Base-by-base conservation (phyloP, 2,888 invertebrate species). In the Sinohyriopsis cumingii region DNA sequence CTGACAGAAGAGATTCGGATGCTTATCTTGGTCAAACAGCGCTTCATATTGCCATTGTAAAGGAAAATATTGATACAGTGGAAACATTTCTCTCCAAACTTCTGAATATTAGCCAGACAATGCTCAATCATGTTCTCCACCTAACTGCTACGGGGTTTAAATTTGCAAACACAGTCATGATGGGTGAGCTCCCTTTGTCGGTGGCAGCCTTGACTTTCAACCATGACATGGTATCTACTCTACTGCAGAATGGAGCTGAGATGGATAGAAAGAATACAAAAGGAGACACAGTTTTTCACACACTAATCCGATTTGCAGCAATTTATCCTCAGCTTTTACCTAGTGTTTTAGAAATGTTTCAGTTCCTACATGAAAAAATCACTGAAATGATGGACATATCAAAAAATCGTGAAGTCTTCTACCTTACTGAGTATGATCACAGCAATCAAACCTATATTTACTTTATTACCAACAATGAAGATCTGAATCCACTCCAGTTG, bases 101-200 rank as follows among this genome's bases (percentile, higher is more conserved):
- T 20, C 62, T 69, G 7, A 71, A 72, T 24, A 65, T 61, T 22
- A 75, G 76, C 19, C 74, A 76, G 57, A 76, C 67, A 24, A 61
- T 71, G 15, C 74, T 74, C 59, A 20, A 70, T 15, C 72, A 66
- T 18, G 64, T 82, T 45, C 68, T 82, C n/a, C 78, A 80, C 63
- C 74, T 69, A 65, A 59, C 61, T 20, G 79, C 80, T 20, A 75
- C 78, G 9, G 75, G 78, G 5, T 45, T 55, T 19, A 75, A 78
- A 56, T 79, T 80, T 69, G 72, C 69, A 5, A 82, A 81, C 61
- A 79, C 82, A 19, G 78, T 79, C 18, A 82, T 82, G 82, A 82
- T 82, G 82, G 82, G 82, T 53, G 79, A 80, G 56, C 71, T 82
- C 19, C 79, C 82, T 20, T 68, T 82, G 20, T 77, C 79, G 28